A percentile compares a stretch with the other conserved stretches of the same genome.
phyloP scores from a whole-genome alignment of 2,113 vertebrate genomes.

The Chrysochloris asiatica region DNA sequence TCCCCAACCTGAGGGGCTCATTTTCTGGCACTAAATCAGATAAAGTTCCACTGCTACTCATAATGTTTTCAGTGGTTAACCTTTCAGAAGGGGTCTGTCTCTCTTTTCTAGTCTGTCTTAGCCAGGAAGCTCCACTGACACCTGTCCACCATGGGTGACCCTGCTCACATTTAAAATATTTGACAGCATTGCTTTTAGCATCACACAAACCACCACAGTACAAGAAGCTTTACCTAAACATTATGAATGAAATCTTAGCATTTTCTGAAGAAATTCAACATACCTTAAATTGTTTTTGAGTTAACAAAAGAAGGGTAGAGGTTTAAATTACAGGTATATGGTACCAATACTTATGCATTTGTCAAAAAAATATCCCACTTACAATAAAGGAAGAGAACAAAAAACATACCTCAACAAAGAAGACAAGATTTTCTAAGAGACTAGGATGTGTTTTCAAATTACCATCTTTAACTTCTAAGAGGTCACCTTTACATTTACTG shows the following conservation, averaged over 20 bases:
- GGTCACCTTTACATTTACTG: constrained; percentile 94
- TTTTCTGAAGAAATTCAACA: constrained; percentile 5
- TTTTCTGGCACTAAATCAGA: too few species aligned
- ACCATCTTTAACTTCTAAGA: constrained; percentile 91
- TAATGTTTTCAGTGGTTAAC: too few species aligned
- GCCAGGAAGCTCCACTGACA: too few species aligned
- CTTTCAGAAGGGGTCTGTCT: too few species aligned
- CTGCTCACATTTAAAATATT: too few species aligned
- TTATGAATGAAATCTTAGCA: background rate
- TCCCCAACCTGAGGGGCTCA: too few species aligned
- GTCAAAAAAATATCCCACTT: background rate
- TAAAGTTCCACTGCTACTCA: too few species aligned
- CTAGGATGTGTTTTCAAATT: constrained; percentile 89
- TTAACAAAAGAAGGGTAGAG: background rate
- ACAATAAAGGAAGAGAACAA: constrained; percentile 10
- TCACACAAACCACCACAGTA: too few species aligned
- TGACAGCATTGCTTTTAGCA: too few species aligned
- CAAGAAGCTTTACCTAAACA: background rate
- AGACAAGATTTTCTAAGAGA: constrained; percentile 94
- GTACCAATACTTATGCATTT: background rate
- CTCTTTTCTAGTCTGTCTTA: too few species aligned
- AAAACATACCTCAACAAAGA: constrained; percentile 96
- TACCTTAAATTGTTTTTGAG: background rate
- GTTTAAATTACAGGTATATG: constrained; percentile 3
- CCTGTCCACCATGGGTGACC: too few species aligned